phyloP scores from a whole-genome alignment of 2,113 vertebrate genomes.

The human (Homo sapiens) region DNA sequence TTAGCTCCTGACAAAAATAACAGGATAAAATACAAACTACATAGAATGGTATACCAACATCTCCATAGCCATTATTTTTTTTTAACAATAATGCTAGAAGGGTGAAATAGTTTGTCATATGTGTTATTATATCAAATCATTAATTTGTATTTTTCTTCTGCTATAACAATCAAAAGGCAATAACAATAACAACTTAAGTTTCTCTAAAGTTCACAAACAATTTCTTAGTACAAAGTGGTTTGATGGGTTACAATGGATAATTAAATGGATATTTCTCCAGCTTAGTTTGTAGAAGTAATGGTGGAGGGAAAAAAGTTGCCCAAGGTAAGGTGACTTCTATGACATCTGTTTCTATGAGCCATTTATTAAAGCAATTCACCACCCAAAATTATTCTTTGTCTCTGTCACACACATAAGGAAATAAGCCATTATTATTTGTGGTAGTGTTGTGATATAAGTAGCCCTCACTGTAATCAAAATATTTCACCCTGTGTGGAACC shows the following conservation, averaged over 20 bases:
- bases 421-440: neutral
- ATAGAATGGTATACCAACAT: neutral
- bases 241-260: neutral
- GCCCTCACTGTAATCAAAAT: neutral
- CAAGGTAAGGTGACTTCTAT: neutral
- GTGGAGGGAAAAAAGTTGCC: neutral
- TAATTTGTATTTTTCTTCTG: neutral
- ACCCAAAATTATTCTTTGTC: neutral
- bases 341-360: neutral
- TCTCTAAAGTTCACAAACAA: neutral
- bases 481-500: neutral
- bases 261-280: neutral
- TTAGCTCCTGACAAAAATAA: neutral
- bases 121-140: neutral
- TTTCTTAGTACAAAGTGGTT: neutral
- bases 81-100: neutral
- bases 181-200: neutral
- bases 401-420: neutral
- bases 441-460: neutral
- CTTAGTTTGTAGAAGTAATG: neutral
- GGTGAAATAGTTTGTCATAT: neutral
- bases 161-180: neutral
- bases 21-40: neutral
- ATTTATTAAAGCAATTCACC: conserved; percentile 14
- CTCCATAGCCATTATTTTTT: neutral